A percentile compares a stretch with the other conserved stretches of the same genome.
Evolutionary conservation across 2,113 vertebrate species (phyloP).

Genomic region (Oryzias melastigma): DNA sequence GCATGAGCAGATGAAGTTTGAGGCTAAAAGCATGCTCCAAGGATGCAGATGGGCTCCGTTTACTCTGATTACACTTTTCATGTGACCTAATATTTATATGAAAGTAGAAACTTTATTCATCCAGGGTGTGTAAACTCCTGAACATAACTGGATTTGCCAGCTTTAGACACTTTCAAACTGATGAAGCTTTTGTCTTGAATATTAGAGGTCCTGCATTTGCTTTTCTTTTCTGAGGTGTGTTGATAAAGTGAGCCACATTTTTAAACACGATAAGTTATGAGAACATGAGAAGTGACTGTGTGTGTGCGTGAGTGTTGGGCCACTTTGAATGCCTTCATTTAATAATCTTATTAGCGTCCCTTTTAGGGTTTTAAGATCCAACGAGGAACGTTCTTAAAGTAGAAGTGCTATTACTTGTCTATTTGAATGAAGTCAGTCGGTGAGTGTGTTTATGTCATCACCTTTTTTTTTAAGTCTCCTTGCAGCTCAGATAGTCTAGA

Average conservation of each 20-base stretch:
- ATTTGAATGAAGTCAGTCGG: slow-evolving; percentile 58
- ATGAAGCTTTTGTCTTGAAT: slow-evolving; percentile 46
- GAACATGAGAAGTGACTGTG: slow-evolving; percentile 40
- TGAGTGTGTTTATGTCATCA: slow-evolving; percentile 46
- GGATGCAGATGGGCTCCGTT: too few relatives aligned
- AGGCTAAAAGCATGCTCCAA: too few relatives aligned
- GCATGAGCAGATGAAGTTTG: too few relatives aligned
- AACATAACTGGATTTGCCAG: slow-evolving; percentile 39
- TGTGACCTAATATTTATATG: too few relatives aligned
- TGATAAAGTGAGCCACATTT: slow-evolving; percentile 43
- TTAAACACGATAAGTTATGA: slow-evolving; percentile 9
- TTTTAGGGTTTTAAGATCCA: slow-evolving; percentile 50
- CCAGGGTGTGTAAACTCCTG: too few relatives aligned
- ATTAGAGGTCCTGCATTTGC: slow-evolving; percentile 9
- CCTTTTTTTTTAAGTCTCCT: slow-evolving; percentile 34
- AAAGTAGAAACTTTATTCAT: too few relatives aligned
- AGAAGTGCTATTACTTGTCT: slow-evolving; percentile 72
- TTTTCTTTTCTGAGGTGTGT: slow-evolving; percentile 29
- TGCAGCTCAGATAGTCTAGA: slow-evolving; percentile 52
- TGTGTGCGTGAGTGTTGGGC: slow-evolving; percentile 36
- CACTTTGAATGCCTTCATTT: slow-evolving; percentile 70
- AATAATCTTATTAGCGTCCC: slow-evolving; percentile 41
- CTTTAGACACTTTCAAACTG: slow-evolving; percentile 45
- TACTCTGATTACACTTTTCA: too few relatives aligned
- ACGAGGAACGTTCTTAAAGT: slow-evolving; percentile 50